These are phyloP conservation scores for Trogon melanurus DNA, from an alignment of 2,113 vertebrate genomes.

Conservation along the genomic window DNA sequence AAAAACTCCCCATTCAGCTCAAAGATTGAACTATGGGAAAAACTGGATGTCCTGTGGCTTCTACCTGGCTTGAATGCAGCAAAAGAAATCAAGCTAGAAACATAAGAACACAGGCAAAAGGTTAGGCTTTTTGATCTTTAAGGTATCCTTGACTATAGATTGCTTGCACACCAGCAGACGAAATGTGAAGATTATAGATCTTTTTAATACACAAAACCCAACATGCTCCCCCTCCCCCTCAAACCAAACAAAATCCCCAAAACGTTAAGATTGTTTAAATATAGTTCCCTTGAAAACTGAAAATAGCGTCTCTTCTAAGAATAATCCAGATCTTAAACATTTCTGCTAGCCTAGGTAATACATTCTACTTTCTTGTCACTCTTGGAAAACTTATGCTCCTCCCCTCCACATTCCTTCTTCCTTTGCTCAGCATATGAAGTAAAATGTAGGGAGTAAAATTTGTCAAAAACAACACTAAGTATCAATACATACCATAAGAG, in stretches of 20 bases:
- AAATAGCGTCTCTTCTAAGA: neutral
- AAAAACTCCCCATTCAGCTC: neutral
- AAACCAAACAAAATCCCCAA: too few relatives aligned
- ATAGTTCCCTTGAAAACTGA: neutral
- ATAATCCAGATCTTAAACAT: neutral
- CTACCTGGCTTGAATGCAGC: neutral
- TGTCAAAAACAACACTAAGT: neutral
- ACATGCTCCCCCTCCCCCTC: too few relatives aligned
- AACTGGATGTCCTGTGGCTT: neutral
- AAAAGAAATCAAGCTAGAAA: neutral
- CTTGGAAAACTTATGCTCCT: neutral
- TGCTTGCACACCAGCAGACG: neutral
- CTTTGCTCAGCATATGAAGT: neutral
- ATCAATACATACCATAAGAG: neutral
- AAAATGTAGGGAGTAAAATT: neutral
- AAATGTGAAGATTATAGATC: neutral
- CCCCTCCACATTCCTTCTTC: neutral
- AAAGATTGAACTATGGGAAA: neutral
- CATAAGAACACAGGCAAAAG: neutral
- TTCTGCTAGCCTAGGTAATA: neutral
- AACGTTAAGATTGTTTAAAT: neutral
- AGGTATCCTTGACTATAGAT: neutral
- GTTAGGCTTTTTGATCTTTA: neutral
- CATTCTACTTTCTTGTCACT: neutral
- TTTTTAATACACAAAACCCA: neutral